Evolutionary conservation across 2,888 invertebrate species (phyloP), one percentile per base, ranked within the genome.

Genomic region (Idaea aversata): DNA sequence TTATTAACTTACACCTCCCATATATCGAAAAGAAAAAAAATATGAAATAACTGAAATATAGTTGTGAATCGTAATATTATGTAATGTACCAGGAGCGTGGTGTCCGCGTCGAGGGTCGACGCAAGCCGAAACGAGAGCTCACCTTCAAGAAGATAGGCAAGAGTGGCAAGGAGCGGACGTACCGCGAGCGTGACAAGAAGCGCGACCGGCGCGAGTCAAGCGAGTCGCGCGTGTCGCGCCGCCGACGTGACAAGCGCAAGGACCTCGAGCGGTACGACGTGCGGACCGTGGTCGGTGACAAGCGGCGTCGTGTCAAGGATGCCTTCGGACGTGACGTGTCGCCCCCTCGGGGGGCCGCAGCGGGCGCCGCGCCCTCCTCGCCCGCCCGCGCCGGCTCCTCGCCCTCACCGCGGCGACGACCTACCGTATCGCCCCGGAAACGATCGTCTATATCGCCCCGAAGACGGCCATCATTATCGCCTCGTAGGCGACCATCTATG

Each of bases 241-340:
- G 81, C 81, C 90, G 84, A 77, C 91, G 80, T 75, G 93, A 87
- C 70, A 96, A 95, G 78, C 93, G 97, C 15, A 96, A 96, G 79
- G 97, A 97, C 78, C 88, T 98, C 63, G 96, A 96, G 77, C 94
- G 97, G 4, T 98, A 98, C 84, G 96, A 97, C 89, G 97, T 97
- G 10, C 93, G 97, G 59, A 95, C 96, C 69, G 90, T 97, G 57
- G 95, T 97, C 7, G 94, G 95, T 5, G 96, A 96, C 70, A 95
- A 95, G 75, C 94, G 95, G 0, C 90, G 94, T 67, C 91, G 93
- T 57, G 91, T 94, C 65, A 96, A 96, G 85, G 97, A 97, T 86
- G 94, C 96, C 63, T 97, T 97, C 87, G 97, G 97, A 0, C 93
- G 97, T 13, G 97, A 97, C 85, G 93, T 95, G 64, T 93, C 94